Conservation (phyloP, 2,888 invertebrate species). For the Atethmia centrago region DNA sequence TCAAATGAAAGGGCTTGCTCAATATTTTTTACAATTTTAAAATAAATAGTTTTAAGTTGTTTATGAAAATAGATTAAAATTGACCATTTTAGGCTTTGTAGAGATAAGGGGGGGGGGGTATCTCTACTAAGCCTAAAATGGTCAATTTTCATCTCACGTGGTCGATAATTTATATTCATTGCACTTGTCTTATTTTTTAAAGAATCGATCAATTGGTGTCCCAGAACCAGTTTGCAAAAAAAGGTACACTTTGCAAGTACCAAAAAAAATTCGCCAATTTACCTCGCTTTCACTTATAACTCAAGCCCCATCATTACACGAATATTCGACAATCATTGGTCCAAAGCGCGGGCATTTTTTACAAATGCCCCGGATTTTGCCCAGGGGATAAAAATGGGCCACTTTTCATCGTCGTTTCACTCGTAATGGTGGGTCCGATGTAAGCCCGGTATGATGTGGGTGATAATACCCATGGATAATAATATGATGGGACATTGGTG, state of each 20-base stretch:
- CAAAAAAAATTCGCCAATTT: neutral
- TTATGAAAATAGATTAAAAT: too few species aligned
- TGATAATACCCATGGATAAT: constrained; percentile 43
- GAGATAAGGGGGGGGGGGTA: too few species aligned
- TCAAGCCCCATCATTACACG: constrained; percentile 53
- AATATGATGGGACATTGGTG: constrained; percentile 27
- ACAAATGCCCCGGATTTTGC: constrained; percentile 55
- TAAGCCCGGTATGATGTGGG: constrained; percentile 31
- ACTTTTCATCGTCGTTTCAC: constrained; percentile 60
- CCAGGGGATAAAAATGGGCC: constrained; percentile 54
- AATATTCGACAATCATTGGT: constrained; percentile 65
- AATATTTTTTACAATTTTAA: too few species aligned
- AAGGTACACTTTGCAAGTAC: neutral
- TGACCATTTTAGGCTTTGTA: too few species aligned
- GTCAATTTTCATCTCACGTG: too few species aligned
- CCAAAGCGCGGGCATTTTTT: constrained; percentile 59
- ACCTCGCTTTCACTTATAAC: constrained; percentile 9
- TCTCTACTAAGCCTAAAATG: too few species aligned
- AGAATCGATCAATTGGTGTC: neutral
- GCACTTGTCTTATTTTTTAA: too few species aligned
- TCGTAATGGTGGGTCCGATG: constrained; percentile 41
- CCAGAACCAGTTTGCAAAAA: neutral
- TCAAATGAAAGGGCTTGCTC: too few species aligned
- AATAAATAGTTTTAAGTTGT: too few species aligned
- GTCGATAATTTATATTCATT: too few species aligned